Percentiles rank a stretch among this genome's conserved stretches.
Conservation (phyloP, 2,888 invertebrate species). For the Agrotis puta region DNA sequence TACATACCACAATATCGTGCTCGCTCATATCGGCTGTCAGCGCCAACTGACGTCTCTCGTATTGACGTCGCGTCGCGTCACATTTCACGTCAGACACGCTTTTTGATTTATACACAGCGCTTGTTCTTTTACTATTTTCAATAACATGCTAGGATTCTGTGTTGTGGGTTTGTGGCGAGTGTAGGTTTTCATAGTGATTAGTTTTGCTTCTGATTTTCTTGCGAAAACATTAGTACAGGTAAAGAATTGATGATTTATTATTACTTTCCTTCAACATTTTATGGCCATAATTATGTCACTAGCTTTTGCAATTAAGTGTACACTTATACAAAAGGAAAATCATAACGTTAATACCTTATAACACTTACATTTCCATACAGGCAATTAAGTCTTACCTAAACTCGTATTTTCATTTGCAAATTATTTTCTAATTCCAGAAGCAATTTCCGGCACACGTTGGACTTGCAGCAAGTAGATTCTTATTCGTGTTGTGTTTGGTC, state of each 20-base stretch:
- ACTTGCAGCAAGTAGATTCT: constrained; percentile 53
- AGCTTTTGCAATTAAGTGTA: background rate
- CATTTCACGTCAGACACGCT: constrained; percentile 57
- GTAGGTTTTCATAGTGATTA: background rate
- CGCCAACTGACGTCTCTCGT: constrained; percentile 62
- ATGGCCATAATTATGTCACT: background rate
- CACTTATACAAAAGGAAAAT: background rate
- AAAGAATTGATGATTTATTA: background rate
- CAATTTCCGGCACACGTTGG: constrained; percentile 35
- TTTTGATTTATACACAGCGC: constrained; percentile 59
- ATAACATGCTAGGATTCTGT: constrained; percentile 26
- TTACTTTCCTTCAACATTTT: constrained; percentile 13
- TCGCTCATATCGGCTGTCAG: constrained; percentile 63
- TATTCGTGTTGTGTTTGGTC: constrained; percentile 60
- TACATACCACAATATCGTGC: constrained; percentile 55
- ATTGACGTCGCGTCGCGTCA: constrained; percentile 62
- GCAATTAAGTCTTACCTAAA: constrained; percentile 5
- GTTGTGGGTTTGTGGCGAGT: background rate
- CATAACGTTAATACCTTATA: constrained; percentile 7
- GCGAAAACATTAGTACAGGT: background rate
- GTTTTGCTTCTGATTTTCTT: background rate
- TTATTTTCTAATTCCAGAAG: constrained; percentile 29
- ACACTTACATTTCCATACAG: constrained; percentile 15
- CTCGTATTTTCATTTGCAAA: constrained; percentile 9
- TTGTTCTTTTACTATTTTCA: constrained; percentile 42